phyloP scores from a whole-genome alignment of 2,888 invertebrate genomes.

The Pediacus dermestoides region DNA sequence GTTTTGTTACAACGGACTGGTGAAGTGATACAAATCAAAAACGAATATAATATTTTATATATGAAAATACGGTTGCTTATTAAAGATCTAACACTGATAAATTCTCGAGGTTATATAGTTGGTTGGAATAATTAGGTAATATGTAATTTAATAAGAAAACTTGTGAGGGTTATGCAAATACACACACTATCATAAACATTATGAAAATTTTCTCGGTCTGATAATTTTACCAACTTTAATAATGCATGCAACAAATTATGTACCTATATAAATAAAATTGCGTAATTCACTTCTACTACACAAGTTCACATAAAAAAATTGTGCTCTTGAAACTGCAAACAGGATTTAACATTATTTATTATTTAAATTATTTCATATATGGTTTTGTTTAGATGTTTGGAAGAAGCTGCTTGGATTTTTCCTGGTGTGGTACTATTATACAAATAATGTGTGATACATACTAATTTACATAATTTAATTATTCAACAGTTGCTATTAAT shows the following conservation, averaged over 20 bases:
- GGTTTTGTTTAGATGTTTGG: no score
- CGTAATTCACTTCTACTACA: slow-evolving; percentile 7
- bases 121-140: slow-evolving; percentile 31
- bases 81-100: slow-evolving; percentile 20
- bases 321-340: no score
- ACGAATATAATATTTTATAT: background rate
- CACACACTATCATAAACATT: slow-evolving; percentile 26
- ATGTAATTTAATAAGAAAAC: slow-evolving; percentile 32
- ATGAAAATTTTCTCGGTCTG: slow-evolving; percentile 35
- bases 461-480: no score
- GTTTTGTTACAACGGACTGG: slow-evolving; percentile 1
- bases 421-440: no score
- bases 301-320: no score
- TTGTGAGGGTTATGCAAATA: slow-evolving; percentile 26
- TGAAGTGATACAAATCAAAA: slow-evolving; percentile 2
- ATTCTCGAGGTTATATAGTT: slow-evolving; percentile 23
- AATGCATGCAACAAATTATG: slow-evolving; percentile 8
- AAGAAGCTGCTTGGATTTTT: no score
- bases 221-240: slow-evolving; percentile 24
- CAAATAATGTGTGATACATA: no score
- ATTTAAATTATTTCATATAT: no score
- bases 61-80: background rate
- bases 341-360: no score
- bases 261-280: background rate
- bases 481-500: no score